Conservation (phyloP, 2,797 vertebrate genomes). For the Periophthalmus magnuspinnatus region DNA sequence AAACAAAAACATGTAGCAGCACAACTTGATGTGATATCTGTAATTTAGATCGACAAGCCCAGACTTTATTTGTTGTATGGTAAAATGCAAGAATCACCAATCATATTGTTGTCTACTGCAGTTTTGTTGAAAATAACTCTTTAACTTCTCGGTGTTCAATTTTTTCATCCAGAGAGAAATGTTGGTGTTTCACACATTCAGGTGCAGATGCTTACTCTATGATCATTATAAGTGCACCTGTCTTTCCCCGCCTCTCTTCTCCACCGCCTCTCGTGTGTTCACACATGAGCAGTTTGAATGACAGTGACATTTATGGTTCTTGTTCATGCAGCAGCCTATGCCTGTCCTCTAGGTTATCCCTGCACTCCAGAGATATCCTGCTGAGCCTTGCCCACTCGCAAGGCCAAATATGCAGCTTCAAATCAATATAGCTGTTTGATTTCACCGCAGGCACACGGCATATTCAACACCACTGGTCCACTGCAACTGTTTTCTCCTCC, state of each 20-base stretch:
- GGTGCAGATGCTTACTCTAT: background rate
- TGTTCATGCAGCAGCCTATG: constrained; percentile 34
- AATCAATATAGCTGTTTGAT: constrained; percentile 52
- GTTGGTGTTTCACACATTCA: background rate
- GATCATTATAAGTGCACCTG: constrained; percentile 22
- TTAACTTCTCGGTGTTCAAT: background rate
- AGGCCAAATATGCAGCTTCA: constrained; percentile 26
- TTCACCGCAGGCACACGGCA: constrained; percentile 30
- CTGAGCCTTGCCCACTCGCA: constrained; percentile 32
- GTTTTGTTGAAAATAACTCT: too few relatives aligned
- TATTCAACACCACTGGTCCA: constrained; percentile 20
- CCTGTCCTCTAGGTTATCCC: constrained; percentile 33
- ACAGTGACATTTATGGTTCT: constrained; percentile 66
- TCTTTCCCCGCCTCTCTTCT: constrained; percentile 21
- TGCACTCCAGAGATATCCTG: constrained; percentile 32
- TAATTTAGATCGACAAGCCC: too few relatives aligned
- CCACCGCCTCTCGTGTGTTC: constrained; percentile 39
- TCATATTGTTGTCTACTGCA: background rate
- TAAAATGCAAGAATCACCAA: background rate
- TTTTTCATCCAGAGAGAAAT: background rate
- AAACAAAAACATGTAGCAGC: too few relatives aligned
- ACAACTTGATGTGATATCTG: too few relatives aligned
- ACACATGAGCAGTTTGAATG: constrained; percentile 63
- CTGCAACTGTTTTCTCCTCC: constrained; percentile 7
- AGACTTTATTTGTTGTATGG: too few relatives aligned